These are phyloP conservation scores for Platerodrilus igneus DNA, from an alignment of 2,888 invertebrate species.

Conservation along the genomic window DNA sequence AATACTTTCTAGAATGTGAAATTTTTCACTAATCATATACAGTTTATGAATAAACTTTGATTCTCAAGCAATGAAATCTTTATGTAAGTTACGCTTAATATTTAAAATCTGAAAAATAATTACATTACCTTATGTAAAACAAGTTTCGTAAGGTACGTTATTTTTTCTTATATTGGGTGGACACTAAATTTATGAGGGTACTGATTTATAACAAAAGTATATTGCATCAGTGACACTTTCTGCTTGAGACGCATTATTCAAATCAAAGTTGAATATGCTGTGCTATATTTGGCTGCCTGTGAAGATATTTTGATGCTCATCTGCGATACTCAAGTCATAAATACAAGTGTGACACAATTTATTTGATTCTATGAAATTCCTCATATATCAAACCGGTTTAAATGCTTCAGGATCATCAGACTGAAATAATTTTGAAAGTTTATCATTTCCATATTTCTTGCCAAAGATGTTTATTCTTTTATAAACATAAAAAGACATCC, in stretches of 20 bases:
- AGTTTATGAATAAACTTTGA: too few relatives aligned
- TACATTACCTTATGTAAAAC: too few relatives aligned
- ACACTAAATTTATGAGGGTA: too few relatives aligned
- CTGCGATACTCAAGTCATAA: constrained; percentile 26
- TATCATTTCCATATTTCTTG: constrained; percentile 26
- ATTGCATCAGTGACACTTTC: constrained; percentile 33
- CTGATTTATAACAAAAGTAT: constrained; percentile 33
- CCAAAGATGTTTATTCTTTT: constrained; percentile 22
- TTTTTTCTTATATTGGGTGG: too few relatives aligned
- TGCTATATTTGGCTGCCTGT: constrained; percentile 27
- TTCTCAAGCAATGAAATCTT: too few relatives aligned
- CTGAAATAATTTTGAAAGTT: constrained; percentile 27
- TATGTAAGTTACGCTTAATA: too few relatives aligned
- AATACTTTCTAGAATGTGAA: too few relatives aligned
- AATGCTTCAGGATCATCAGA: constrained; percentile 20
- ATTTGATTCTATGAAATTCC: constrained; percentile 27
- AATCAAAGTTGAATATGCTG: constrained; percentile 28
- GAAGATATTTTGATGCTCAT: constrained; percentile 25
- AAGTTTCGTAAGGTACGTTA: too few relatives aligned
- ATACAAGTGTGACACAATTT: constrained; percentile 26
- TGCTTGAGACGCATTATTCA: constrained; percentile 33
- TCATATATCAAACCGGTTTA: constrained; percentile 26
- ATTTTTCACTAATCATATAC: too few relatives aligned
- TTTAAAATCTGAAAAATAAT: too few relatives aligned
- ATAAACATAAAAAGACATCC: too few relatives aligned